Evolutionary conservation across 2,797 vertebrate species (phyloP), one percentile per base, ranked within the genome.

Genomic region (Columba guinea): DNA sequence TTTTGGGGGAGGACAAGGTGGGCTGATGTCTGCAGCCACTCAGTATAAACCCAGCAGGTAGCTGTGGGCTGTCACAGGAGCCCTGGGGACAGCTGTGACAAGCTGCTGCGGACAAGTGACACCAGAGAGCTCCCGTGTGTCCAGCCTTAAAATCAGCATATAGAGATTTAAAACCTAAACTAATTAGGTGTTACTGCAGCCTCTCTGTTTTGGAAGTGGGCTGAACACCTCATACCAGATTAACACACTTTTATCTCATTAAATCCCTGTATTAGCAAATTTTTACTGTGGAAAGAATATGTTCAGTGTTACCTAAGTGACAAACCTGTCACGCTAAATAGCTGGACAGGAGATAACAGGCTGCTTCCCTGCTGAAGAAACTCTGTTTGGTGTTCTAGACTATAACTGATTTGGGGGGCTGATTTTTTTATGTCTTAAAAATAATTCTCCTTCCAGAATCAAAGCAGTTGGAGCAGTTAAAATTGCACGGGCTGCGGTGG

Each of bases 171-270:
- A 19, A 14, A 58, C 10, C 5, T 1, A 21, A 30, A 23, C 4
- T 8, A 5, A 2, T 21, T 0, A 0, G 8, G 14, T 22, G 41
- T 35, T 44, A 0, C 10, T 58, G 53, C 63, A 65, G 56, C 18
- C 12, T 37, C 12, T 59, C 46, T 20, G 44, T 9, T 27, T 20
- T 6, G 20, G 28, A 35, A 5, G 20, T 6, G 24, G 37, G 48
- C 48, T 44, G 18, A 27, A 5, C n/a, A 30, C 28, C 30, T 18
- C n/a, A 6, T 9, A 1, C 22, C 14, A 12, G n/a, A 13, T 12
- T 3, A 46, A 46, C 4, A 10, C 9, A 8, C 20, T 8, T 55
- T 41, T 49, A 2, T 19, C 10, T 5, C 10, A 1, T 7, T 5
- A 22, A 69, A 69, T 11, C 20, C 37, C 7, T 11, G 0, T 5